Conservation (phyloP, 2,113 vertebrate species). For the Paramormyrops kingsleyae region DNA sequence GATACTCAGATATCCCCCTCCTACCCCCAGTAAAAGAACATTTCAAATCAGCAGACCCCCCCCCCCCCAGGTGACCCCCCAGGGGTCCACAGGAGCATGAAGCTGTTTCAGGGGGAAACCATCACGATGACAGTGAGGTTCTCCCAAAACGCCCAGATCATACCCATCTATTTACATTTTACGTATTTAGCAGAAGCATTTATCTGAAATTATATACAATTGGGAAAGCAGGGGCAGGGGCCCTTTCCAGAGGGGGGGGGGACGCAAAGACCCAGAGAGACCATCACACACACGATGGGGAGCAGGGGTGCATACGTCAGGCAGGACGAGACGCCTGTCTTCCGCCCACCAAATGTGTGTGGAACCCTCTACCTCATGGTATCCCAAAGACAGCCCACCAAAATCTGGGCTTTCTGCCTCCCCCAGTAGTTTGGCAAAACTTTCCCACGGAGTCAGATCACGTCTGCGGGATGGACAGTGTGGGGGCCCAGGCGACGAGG, state of each 20-base stretch:
- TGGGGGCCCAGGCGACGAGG: neutral
- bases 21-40: neutral
- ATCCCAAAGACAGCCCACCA: neutral
- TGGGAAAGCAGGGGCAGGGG: neutral
- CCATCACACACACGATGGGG: too few relatives aligned
- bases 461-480: neutral
- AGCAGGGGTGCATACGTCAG: neutral
- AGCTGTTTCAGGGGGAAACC: neutral
- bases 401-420: neutral
- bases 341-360: neutral
- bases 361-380: neutral
- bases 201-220: neutral
- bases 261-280: too few relatives aligned
- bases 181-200: neutral
- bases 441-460: neutral
- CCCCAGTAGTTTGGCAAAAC: neutral
- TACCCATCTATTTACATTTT: neutral
- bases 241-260: too few relatives aligned
- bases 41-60: neutral
- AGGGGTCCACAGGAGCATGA: too few relatives aligned
- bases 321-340: neutral
- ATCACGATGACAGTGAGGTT: neutral
- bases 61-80: too few relatives aligned
- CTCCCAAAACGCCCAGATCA: neutral
- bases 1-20: conserved; percentile 24